Evolutionary conservation across 2,888 invertebrate genomes (phyloP).

Genomic region (Megalurothrips usitatus): DNA sequence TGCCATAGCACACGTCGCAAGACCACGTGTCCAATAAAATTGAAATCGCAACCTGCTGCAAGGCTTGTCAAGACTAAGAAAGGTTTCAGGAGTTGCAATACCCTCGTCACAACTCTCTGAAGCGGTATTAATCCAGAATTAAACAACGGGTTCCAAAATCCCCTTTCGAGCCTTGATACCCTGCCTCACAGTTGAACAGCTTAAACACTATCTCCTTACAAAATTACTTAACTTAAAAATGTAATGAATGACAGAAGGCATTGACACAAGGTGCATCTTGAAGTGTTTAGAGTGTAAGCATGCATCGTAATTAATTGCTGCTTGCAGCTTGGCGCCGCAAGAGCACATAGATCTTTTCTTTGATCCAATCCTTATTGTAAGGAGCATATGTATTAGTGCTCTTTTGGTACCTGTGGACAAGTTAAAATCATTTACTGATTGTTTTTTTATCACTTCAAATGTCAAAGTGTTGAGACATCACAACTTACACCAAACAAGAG

Average conservation of each 20-base stretch:
- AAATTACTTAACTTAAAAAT: too few relatives aligned
- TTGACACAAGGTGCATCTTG: background rate
- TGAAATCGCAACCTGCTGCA: too few relatives aligned
- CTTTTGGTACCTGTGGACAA: slow-evolving; percentile 65
- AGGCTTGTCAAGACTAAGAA: too few relatives aligned
- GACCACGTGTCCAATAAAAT: too few relatives aligned
- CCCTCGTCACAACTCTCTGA: too few relatives aligned
- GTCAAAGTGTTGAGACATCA: background rate
- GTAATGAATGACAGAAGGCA: background rate
- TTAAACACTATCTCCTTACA: too few relatives aligned
- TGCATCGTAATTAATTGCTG: slow-evolving; percentile 25
- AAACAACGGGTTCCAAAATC: background rate
- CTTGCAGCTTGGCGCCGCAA: slow-evolving; percentile 83
- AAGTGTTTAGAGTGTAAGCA: background rate
- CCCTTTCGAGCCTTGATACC: too few relatives aligned
- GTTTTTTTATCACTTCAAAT: background rate
- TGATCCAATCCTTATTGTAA: slow-evolving; percentile 99
- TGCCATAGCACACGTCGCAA: too few relatives aligned
- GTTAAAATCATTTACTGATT: background rate
- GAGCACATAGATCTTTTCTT: slow-evolving; percentile 95
- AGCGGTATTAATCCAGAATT: background rate
- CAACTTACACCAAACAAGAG: slow-evolving; percentile 81
- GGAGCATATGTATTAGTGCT: slow-evolving; percentile 94
- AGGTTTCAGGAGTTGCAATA: too few relatives aligned
- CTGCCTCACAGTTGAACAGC: background rate